These are phyloP conservation scores for Camelus dromedarius DNA, from an alignment of 2,113 vertebrate genomes.

Conservation along the genomic window DNA sequence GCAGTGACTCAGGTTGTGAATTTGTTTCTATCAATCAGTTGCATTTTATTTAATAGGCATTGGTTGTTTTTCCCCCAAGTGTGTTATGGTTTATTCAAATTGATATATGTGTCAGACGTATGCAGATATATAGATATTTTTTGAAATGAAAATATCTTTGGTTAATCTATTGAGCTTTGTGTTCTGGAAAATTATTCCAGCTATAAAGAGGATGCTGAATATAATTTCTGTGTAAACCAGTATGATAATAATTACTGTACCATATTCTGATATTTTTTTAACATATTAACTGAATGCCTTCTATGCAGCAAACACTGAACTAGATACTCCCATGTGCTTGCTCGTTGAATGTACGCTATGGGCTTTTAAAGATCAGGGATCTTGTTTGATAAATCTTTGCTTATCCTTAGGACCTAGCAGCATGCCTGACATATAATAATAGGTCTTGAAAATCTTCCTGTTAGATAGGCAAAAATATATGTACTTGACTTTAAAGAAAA, in stretches of 20 bases:
- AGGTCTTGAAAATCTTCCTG: not conserved
- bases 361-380: not conserved
- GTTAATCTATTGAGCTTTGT: not conserved
- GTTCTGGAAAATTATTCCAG: conserved; percentile 31
- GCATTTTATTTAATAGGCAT: conserved; percentile 53
- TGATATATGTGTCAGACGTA: not conserved
- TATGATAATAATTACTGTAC: not conserved
- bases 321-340: not conserved
- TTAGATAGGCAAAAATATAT: not conserved
- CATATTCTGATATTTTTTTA: not conserved
- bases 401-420: not conserved
- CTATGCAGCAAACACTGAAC: not conserved
- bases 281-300: not conserved
- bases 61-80: not conserved
- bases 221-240: not conserved
- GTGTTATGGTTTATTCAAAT: not conserved
- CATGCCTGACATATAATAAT: not conserved
- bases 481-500: not conserved
- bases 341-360: accelerated
- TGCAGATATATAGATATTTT: not conserved
- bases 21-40: not conserved
- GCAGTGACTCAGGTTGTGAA: not conserved
- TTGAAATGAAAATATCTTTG: not conserved
- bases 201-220: not conserved
- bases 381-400: not conserved